phyloP scores from a whole-genome alignment of 2,888 invertebrate species.

The Elysia crispata region DNA sequence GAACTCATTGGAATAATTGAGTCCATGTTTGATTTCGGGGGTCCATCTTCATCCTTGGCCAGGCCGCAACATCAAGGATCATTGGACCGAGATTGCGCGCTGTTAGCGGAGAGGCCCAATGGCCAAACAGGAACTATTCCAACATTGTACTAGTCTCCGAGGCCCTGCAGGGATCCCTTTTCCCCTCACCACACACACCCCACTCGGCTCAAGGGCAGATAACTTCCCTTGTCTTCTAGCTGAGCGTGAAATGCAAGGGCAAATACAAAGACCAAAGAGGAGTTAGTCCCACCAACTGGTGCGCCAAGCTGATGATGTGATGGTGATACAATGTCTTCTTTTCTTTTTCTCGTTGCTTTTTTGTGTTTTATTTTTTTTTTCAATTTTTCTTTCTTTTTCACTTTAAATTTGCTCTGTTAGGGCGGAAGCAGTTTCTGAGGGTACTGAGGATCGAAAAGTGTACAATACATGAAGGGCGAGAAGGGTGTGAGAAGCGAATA shows the following conservation, averaged over 20 bases:
- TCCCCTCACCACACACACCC: neutral
- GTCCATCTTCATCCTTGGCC: neutral
- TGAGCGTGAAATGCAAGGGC: slow-evolving; percentile 25
- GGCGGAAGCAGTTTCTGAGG: too few species aligned
- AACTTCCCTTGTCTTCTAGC: neutral
- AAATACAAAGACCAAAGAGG: slow-evolving; percentile 1
- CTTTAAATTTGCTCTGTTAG: too few species aligned
- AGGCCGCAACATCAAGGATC: neutral
- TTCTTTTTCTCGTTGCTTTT: too few species aligned
- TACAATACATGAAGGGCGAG: too few species aligned
- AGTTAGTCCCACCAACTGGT: slow-evolving; percentile 2
- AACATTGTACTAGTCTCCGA: neutral
- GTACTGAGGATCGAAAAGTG: too few species aligned
- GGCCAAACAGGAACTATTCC: neutral
- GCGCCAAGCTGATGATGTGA: too few species aligned
- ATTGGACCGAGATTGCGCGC: neutral
- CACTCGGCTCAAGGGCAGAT: neutral
- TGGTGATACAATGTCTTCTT: too few species aligned
- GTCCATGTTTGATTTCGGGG: slow-evolving; percentile 19
- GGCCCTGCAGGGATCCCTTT: neutral
- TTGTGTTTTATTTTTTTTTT: too few species aligned
- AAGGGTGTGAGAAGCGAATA: too few species aligned
- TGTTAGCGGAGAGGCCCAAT: neutral
- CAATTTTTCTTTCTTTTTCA: too few species aligned
- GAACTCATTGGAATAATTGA: slow-evolving; percentile 33